Evolutionary conservation across 2,888 invertebrate genomes (phyloP), one percentile per base, ranked within the genome.

Genomic region (Rhimphoctona megacephalus): DNA sequence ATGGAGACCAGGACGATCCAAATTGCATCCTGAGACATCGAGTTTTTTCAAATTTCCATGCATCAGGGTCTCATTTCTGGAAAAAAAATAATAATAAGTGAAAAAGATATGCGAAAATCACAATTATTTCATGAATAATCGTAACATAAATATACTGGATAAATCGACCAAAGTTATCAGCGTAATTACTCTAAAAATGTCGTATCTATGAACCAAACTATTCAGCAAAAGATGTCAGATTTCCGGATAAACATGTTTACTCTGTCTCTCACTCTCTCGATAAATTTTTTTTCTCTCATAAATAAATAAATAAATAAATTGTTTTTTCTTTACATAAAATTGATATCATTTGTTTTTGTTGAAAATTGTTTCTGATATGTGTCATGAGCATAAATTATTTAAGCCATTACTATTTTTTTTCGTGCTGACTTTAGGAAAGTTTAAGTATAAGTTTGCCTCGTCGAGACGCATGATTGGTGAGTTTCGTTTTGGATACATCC

Each of bases 1-100:
- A 76, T 96, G 95, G 36, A 96, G 92, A 87, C 96, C 96, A 9
- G 93, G 92, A 79, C 92, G 89, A 66, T 93, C 93, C 39, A 93
- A 88, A 66, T 92, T 92, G 79, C 94, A 94, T 25, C 90, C 86
- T 0, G 93, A 92, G 2, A 91, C 92, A 64, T 94, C 93, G n/a
- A 94, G 83, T 61, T 85, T 90, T 78, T 91, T 91, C 9, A 94
- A 83, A 22, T 92, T 93, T 0, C 64, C 43, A 61, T 94, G 94
- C 0, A 43, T 89, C 70, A 94, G 77, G 0, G 92, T 92, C 49
- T 91, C 87, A 25, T 88, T 85, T 72, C 93, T 93, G n/a, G n/a
- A n/a, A n/a, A 81, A 46, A 89, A 90, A 82, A 69, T 30, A 61
- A 61, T 25, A 14, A 19, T 6, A 17, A 61, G 7, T 30, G 49